Evolutionary conservation across 2,888 invertebrate species (phyloP).

Genomic region (Parthenolecanium corni): DNA sequence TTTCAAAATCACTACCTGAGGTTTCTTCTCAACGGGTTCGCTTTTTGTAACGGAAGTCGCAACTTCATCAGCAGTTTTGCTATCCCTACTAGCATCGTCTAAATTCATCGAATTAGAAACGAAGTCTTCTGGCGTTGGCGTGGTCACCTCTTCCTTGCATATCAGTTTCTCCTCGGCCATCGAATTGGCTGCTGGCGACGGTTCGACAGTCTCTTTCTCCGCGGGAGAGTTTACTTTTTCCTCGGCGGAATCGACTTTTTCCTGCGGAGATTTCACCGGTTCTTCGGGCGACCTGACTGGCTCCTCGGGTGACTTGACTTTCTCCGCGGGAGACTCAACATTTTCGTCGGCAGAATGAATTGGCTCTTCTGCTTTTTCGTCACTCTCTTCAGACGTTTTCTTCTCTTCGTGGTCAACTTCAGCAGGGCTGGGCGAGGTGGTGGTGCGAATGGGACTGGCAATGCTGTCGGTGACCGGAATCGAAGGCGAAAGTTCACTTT

Average conservation of each 20-base stretch:
- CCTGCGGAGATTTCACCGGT: too few species aligned
- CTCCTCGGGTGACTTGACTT: neutral
- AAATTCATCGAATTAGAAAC: too few species aligned
- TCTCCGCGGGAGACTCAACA: neutral
- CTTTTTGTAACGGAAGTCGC: neutral
- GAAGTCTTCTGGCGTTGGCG: neutral
- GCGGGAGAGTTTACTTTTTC: constrained; percentile 4
- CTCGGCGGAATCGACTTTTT: too few species aligned
- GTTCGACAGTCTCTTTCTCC: neutral
- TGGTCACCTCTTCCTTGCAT: too few species aligned
- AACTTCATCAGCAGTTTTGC: neutral
- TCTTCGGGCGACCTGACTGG: neutral
- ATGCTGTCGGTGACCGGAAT: neutral
- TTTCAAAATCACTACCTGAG: constrained; percentile 12
- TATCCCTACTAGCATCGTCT: neutral
- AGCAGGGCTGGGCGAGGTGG: neutral
- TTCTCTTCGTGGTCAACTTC: neutral
- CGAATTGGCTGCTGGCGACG: neutral
- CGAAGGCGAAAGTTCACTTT: too few species aligned
- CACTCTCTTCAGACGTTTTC: too few species aligned
- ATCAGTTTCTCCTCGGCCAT: neutral
- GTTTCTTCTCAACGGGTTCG: neutral
- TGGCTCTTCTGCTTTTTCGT: too few species aligned
- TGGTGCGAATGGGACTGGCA: neutral
- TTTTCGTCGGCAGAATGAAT: too few species aligned